A percentile compares a stretch with the other conserved stretches of the same genome.
Evolutionary conservation across 2,797 vertebrate species (phyloP).

Genomic region (Miichthys miiuy): DNA sequence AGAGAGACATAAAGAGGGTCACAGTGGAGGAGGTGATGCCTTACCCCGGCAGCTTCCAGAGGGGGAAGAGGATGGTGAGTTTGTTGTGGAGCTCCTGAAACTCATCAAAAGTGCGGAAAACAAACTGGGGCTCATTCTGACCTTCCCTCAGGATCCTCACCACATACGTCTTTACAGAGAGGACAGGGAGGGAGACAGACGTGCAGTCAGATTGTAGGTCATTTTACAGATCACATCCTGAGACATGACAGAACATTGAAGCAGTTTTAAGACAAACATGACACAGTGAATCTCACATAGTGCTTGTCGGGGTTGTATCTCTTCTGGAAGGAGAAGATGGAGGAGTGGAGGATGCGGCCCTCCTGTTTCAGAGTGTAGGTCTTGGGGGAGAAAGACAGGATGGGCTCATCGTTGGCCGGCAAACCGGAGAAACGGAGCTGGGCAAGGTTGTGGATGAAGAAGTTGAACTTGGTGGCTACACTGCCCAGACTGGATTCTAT

Average conservation of each 20-base stretch:
- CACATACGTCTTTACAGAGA: slow-evolving; percentile 90
- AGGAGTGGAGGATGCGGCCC: slow-evolving; percentile 91
- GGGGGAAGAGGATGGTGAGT: slow-evolving; percentile 94
- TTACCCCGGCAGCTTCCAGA: slow-evolving; percentile 97
- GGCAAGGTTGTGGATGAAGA: slow-evolving; percentile 99
- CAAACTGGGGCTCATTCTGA: slow-evolving; percentile 91
- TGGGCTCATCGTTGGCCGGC: slow-evolving; percentile 95
- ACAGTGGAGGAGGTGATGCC: neutral
- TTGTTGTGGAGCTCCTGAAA: slow-evolving; percentile 99
- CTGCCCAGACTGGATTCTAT: slow-evolving; percentile 98
- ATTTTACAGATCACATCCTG: neutral
- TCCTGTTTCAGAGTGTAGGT: slow-evolving; percentile 96
- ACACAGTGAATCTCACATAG: slow-evolving; percentile 86
- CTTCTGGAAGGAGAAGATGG: slow-evolving; percentile 98
- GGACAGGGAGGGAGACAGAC: neutral
- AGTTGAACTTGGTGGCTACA: slow-evolving; percentile 98
- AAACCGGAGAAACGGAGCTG: slow-evolving; percentile 97
- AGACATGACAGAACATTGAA: fast-evolving
- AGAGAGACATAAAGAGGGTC: neutral
- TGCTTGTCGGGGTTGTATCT: slow-evolving; percentile 99
- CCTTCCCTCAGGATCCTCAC: slow-evolving; percentile 94
- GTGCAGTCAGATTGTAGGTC: neutral
- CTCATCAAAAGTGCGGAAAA: slow-evolving; percentile 98
- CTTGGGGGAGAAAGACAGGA: slow-evolving; percentile 95
- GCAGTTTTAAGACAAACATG: neutral